A percentile compares a stretch with the other conserved stretches of the same genome.
Conservation (phyloP, 1,140 invertebrate genomes). For the Leguminivora glycinivorella region DNA sequence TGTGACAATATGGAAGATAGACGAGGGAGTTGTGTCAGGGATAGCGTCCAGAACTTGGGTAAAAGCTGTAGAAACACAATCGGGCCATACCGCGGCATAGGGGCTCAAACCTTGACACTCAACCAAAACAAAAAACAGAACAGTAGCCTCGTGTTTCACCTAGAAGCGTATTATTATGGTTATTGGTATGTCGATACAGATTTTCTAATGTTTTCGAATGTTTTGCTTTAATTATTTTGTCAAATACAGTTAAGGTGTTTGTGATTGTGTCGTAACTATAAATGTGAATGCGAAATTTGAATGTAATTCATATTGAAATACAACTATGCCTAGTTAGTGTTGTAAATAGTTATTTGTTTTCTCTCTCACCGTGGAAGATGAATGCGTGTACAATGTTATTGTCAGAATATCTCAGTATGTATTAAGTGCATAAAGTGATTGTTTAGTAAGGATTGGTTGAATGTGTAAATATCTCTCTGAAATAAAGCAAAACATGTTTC, state of each 20-base stretch:
- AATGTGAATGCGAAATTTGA: neutral
- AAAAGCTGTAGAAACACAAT: conserved; percentile 66
- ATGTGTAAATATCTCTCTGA: neutral
- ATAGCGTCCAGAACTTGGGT: conserved; percentile 56
- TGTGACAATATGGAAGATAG: conserved; percentile 57
- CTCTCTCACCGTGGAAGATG: neutral
- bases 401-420: neutral
- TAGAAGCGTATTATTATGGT: conserved; percentile 68
- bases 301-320: neutral
- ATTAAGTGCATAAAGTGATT: neutral
- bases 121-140: conserved; percentile 67
- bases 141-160: conserved; percentile 72
- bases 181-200: conserved; percentile 53
- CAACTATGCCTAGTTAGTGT: neutral
- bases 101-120: conserved; percentile 61
- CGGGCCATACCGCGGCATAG: conserved; percentile 70
- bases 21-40: conserved; percentile 62
- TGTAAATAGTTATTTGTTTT: neutral
- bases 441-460: no score
- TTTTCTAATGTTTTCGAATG: conserved; percentile 49
- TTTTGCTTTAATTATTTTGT: conserved; percentile 30
- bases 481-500: conserved; percentile 1
- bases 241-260: neutral
- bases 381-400: neutral
- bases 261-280: neutral